Base-by-base conservation (phyloP, 1,140 invertebrate species). In the Zaprionus nigranus region DNA sequence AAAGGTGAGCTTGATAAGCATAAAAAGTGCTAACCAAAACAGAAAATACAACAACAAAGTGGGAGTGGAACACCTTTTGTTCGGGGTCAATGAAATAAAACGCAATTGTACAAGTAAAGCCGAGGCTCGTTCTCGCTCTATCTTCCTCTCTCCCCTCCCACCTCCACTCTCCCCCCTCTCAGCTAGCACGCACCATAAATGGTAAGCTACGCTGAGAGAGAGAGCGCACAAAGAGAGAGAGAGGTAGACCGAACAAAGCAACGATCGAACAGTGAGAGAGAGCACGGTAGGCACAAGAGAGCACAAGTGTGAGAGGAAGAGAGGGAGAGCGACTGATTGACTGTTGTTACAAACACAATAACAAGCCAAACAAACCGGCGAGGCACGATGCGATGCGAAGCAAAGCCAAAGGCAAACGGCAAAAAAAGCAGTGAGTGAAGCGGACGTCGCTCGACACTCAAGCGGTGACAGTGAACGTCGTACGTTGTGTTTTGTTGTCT, bases 391-490 rank as follows among this genome's bases (percentile, higher is more conserved):
- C 68, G 57, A 70, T 46, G 28, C 36, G 13, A 54, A 58, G n/a
- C 38, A 59, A 70, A 36, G 38, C 59, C 61, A 53, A 59, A 76
- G 34, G 36, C 58, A 71, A 28, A 43, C 43, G 38, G 20, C 30
- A 58, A 28, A 24, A 24, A 26, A 62, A 62, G 36, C 67, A 63
- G 60, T 24, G n/a, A 26, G 60, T 24, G 9, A 26, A 59, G 43
- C 62, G 40, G 40, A n/a, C 40, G 40, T 46, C 40, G 49, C 40
- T 53, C 40, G 53, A 66, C 38, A 73, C 49, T 68, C 65, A 62
- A 73, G 20, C 58, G 65, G 49, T 74, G 85, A 71, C 78, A 68
- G 85, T 73, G 85, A 90, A 76, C 81, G 84, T 84, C 85, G 84
- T 90, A 81, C 84, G 70, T 74, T 78, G 63, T 66, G 63, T 66